These are phyloP conservation scores for Sphyrna mokarran DNA, from an alignment of 2,113 vertebrate species.

Conservation along the genomic window DNA sequence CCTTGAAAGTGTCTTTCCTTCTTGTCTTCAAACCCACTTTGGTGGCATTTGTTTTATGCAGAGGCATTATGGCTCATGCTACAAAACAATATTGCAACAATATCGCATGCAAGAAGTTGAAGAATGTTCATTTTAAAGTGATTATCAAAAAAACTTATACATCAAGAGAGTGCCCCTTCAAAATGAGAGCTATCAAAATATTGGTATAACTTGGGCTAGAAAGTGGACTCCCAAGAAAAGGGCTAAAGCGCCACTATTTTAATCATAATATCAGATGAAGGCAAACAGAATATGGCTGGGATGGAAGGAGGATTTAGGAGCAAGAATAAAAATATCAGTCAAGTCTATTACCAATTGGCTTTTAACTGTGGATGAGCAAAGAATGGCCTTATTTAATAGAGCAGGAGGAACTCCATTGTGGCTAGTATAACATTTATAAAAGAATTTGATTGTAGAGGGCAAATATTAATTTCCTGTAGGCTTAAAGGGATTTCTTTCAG, in stretches of 20 bases:
- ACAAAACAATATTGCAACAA: slow-evolving; percentile 52
- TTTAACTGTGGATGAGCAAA: not conserved
- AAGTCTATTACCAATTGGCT: not conserved
- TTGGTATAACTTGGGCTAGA: not conserved
- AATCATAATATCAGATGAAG: not conserved
- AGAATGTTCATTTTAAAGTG: slow-evolving; percentile 61
- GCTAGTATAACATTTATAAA: slow-evolving; percentile 26
- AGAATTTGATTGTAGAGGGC: slow-evolving; percentile 17
- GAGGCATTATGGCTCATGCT: slow-evolving; percentile 28
- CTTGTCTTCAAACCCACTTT: not conserved
- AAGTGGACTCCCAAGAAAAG: not conserved
- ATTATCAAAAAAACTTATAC: slow-evolving; percentile 51
- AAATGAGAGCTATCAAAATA: not conserved
- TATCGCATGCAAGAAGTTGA: slow-evolving; percentile 66
- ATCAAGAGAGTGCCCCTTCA: not conserved
- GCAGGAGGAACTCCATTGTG: not conserved
- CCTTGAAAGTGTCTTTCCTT: not conserved
- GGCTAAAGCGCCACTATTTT: not conserved
- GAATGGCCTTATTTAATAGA: not conserved
- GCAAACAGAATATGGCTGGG: not conserved
- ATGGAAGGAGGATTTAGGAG: not conserved
- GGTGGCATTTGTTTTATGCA: not conserved
- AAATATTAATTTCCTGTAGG: slow-evolving; percentile 66
- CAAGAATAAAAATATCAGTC: slow-evolving; percentile 6
- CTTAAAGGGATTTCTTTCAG: slow-evolving; percentile 35